These are phyloP conservation scores for Fratercula arctica DNA, from an alignment of 2,797 vertebrate species.

Conservation along the genomic window DNA sequence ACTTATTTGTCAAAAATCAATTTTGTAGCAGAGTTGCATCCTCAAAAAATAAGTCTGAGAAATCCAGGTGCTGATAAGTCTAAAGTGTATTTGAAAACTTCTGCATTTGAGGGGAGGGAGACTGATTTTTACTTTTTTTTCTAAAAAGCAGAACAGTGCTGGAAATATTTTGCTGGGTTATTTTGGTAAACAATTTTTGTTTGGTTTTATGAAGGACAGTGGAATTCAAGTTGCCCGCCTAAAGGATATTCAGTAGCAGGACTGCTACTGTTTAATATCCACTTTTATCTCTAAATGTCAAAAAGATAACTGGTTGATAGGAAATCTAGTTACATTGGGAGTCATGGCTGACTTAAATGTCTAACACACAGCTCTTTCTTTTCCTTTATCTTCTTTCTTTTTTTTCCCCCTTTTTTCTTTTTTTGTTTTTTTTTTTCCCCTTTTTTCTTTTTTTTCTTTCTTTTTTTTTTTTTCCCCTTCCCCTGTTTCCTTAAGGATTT, in stretches of 20 bases:
- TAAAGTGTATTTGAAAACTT: neutral
- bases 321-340: neutral
- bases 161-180: neutral
- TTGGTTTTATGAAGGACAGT: neutral
- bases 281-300: neutral
- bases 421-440: accelerated
- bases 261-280: neutral
- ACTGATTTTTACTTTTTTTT: neutral
- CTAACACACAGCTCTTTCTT: conserved; percentile 36
- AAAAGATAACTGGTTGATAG: neutral
- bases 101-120: neutral
- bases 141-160: neutral
- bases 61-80: neutral
- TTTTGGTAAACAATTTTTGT: neutral
- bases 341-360: conserved; percentile 6
- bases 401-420: neutral
- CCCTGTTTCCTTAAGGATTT: conserved; percentile 76
- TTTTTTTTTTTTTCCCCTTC: neutral
- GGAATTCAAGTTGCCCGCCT: neutral
- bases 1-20: neutral
- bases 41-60: neutral
- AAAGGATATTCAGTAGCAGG: neutral
- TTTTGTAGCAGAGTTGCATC: neutral
- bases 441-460: accelerated
- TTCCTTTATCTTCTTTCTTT: no score